Conservation (phyloP, 2,888 invertebrate species). For the Diadromus collaris region DNA sequence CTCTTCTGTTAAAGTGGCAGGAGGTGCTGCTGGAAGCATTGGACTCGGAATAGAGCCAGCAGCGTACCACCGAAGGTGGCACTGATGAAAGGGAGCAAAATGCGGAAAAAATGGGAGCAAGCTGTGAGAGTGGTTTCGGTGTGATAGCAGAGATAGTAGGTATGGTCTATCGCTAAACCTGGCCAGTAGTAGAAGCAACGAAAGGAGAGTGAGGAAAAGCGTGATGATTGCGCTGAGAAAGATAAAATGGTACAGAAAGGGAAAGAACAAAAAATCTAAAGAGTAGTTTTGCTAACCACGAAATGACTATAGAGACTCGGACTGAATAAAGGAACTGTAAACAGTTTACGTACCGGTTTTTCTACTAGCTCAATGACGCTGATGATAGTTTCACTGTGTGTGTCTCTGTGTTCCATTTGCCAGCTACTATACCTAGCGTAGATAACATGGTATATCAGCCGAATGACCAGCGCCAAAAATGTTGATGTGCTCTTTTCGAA, state of each 20-base stretch:
- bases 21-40: conserved; percentile 41
- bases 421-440: conserved; percentile 6
- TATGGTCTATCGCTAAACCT: conserved; percentile 23
- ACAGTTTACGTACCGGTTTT: conserved; percentile 3
- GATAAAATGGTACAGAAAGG: conserved; percentile 14
- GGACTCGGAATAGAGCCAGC: conserved; percentile 24
- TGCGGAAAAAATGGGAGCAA: conserved; percentile 68
- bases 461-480: neutral
- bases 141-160: conserved; percentile 41
- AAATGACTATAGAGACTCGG: neutral
- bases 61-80: conserved; percentile 33
- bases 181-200: conserved; percentile 3
- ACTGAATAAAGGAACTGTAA: neutral
- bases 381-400: neutral
- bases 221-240: conserved; percentile 23
- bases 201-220: conserved; percentile 12
- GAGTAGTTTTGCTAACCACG: neutral
- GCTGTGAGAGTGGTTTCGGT: conserved; percentile 48
- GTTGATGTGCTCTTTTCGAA: neutral
- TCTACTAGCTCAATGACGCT: neutral
- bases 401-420: neutral
- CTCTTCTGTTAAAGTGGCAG: conserved; percentile 68
- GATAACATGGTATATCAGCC: neutral
- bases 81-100: conserved; percentile 73
- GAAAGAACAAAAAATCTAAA: conserved; percentile 11